Evolutionary conservation across 1,140 invertebrate species (phyloP).

Genomic region (Nixonia krombeini): DNA sequence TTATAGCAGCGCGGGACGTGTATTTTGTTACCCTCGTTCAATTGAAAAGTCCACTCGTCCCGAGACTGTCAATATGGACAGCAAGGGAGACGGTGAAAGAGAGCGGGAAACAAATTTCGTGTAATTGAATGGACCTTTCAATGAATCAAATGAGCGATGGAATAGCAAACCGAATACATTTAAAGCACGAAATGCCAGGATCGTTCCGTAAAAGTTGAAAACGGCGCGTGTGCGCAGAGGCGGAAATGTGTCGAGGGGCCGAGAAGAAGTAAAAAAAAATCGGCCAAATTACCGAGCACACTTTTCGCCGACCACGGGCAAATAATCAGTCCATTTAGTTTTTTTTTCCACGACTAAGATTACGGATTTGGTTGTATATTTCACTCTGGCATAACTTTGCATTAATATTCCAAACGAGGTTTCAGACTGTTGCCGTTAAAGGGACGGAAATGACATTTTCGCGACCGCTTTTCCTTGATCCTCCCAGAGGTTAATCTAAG

Average conservation of each 20-base stretch:
- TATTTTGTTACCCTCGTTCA: no score
- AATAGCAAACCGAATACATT: background rate
- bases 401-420: conserved; percentile 13
- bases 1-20: no score
- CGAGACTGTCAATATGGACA: background rate
- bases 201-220: background rate
- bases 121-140: background rate
- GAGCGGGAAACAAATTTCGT: background rate
- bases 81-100: background rate
- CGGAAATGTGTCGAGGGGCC: background rate
- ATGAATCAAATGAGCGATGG: background rate
- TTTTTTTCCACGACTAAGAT: background rate
- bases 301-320: background rate
- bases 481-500: conserved; percentile 9
- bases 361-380: background rate
- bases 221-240: no score
- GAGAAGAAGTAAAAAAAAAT: background rate
- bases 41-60: background rate
- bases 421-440: conserved; percentile 3
- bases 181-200: background rate
- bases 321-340: no score
- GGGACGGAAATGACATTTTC: conserved; percentile 16
- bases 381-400: background rate
- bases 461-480: conserved; percentile 8
- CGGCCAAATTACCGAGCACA: background rate